phyloP scores from a whole-genome alignment of 2,797 vertebrate species.

The Coilia nasus region DNA sequence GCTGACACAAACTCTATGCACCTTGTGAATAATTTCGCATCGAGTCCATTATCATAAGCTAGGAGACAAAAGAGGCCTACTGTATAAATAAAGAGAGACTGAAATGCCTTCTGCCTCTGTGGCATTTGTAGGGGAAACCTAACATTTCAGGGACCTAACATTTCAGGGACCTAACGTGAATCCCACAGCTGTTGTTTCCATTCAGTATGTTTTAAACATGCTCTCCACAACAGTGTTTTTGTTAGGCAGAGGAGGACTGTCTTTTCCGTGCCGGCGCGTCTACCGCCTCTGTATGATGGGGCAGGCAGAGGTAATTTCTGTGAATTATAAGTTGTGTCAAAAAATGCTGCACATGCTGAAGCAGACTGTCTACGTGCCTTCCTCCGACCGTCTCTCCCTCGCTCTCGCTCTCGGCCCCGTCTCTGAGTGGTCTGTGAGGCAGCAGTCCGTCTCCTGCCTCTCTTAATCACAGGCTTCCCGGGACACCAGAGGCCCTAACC shows the following conservation, averaged over 20 bases:
- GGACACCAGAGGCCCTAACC: background rate
- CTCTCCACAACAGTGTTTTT: background rate
- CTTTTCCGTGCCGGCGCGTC: background rate
- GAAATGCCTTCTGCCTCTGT: background rate
- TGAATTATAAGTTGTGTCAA: slow-evolving; percentile 39
- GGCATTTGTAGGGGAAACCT: background rate
- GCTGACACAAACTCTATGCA: slow-evolving; percentile 28
- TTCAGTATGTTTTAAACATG: background rate
- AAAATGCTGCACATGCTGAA: slow-evolving; percentile 22
- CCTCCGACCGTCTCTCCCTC: slow-evolving; percentile 19
- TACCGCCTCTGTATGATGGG: background rate
- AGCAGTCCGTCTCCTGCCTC: background rate
- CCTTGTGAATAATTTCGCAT: slow-evolving; percentile 46
- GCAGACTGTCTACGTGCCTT: slow-evolving; percentile 39
- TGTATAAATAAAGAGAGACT: background rate
- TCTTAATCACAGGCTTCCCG: slow-evolving; percentile 16
- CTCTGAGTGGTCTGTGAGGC: background rate
- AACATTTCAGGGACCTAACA: background rate
- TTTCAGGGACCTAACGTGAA: background rate
- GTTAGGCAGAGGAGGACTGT: background rate
- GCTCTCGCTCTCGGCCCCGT: background rate
- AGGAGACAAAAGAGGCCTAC: background rate
- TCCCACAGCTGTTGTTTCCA: background rate
- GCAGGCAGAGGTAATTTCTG: slow-evolving; percentile 13
- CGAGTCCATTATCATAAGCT: slow-evolving; percentile 48